Evolutionary conservation across 2,113 vertebrate species (phyloP).

Genomic region (Edolisoma coerulescens): DNA sequence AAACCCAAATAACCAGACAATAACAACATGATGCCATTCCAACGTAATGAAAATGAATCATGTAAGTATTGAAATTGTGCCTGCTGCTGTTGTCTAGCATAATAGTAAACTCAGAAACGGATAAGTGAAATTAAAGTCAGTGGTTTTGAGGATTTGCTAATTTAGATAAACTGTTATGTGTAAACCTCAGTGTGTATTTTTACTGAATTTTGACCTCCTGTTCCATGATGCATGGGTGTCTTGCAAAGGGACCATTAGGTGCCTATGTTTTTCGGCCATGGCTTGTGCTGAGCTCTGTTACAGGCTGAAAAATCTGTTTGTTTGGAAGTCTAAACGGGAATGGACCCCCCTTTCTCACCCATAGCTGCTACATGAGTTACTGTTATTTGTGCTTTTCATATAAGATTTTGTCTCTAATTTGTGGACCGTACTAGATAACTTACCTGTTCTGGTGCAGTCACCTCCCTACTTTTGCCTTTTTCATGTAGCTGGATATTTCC

Average conservation of each 20-base stretch:
- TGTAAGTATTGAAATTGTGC: background rate
- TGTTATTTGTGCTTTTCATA: background rate
- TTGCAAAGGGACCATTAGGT: background rate
- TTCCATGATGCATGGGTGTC: background rate
- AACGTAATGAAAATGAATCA: background rate
- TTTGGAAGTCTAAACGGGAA: background rate
- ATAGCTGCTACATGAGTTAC: background rate
- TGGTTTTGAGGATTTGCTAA: background rate
- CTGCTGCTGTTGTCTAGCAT: background rate
- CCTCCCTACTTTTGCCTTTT: background rate
- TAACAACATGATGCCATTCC: background rate
- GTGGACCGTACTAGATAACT: background rate
- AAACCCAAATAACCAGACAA: background rate
- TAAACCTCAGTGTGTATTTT: background rate
- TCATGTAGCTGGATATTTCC: background rate
- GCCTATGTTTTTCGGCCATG: background rate
- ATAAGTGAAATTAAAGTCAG: background rate
- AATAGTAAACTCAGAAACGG: background rate
- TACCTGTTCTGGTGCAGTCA: background rate
- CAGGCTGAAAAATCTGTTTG: background rate
- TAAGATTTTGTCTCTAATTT: background rate
- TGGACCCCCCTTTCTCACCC: accelerated
- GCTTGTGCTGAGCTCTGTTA: background rate
- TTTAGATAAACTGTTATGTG: background rate
- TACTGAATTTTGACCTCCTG: background rate